Conservation (phyloP, 2,113 vertebrate genomes). For the Odontesthes bonariensis region DNA sequence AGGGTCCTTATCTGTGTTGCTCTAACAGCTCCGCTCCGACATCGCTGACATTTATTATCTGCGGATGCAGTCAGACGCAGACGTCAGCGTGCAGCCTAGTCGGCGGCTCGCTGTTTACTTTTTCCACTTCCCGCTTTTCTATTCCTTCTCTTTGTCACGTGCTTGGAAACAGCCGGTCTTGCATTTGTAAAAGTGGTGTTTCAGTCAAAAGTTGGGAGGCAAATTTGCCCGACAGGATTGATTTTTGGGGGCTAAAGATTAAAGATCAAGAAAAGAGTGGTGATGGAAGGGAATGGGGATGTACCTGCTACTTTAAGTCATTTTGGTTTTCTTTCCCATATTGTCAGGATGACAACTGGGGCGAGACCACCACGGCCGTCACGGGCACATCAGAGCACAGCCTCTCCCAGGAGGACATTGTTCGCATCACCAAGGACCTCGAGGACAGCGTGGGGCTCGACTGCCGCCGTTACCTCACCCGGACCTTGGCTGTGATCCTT, state of each 20-base stretch:
- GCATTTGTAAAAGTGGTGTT: background rate
- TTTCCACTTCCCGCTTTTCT: conserved; percentile 56
- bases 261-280: background rate
- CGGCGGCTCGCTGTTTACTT: conserved; percentile 65
- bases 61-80: conserved; percentile 63
- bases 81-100: conserved; percentile 47
- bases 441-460: conserved; percentile 91
- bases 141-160: conserved; percentile 37
- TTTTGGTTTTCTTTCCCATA: background rate
- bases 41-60: conserved; percentile 70
- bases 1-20: conserved; percentile 68
- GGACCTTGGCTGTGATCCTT: conserved; percentile 85
- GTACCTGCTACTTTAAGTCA: background rate
- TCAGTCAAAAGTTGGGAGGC: background rate
- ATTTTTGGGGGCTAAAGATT: background rate
- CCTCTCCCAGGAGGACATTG: conserved; percentile 95
- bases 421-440: conserved; percentile 92
- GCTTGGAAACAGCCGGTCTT: conserved; percentile 26
- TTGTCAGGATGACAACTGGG: conserved; percentile 97
- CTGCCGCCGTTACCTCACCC: conserved; percentile 88
- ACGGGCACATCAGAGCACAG: conserved; percentile 97
- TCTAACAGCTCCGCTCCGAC: conserved; percentile 45
- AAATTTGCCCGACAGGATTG: background rate
- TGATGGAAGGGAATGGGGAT: conserved; percentile 1
- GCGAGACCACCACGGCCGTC: conserved; percentile 96